Percentiles rank a stretch among this genome's conserved stretches.
phyloP scores from a whole-genome alignment of 2,797 vertebrate species.

The Crocodylus rhombifer region DNA sequence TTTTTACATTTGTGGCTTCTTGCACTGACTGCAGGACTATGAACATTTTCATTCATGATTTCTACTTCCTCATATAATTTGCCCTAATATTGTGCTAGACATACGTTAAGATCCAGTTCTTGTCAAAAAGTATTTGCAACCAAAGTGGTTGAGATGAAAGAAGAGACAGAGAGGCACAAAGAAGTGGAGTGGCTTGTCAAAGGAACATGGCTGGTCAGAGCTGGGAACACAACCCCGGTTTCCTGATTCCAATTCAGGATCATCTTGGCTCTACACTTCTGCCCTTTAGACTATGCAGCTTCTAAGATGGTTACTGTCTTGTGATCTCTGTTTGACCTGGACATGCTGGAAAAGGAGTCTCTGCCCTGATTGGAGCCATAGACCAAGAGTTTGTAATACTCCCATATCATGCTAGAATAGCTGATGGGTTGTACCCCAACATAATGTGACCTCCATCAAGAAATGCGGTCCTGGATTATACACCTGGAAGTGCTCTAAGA shows the following conservation, averaged over 20 bases:
- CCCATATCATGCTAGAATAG: background rate
- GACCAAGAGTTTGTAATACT: background rate
- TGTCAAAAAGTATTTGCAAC: background rate
- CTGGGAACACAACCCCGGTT: background rate
- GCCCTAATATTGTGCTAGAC: background rate
- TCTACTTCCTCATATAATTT: background rate
- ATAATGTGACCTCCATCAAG: background rate
- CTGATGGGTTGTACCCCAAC: background rate
- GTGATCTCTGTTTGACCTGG: background rate
- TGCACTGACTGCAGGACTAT: accelerated
- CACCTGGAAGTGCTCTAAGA: background rate
- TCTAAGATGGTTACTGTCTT: background rate
- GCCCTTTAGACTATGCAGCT: background rate
- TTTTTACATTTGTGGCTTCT: background rate
- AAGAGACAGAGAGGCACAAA: accelerated
- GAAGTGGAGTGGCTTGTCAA: accelerated
- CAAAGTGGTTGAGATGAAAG: background rate
- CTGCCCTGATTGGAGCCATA: background rate
- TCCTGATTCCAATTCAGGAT: background rate
- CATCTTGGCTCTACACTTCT: no score
- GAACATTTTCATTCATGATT: background rate
- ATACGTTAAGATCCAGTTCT: background rate
- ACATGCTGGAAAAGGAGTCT: background rate
- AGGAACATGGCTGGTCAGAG: background rate
- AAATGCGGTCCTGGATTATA: accelerated